Conservation (phyloP, 1,140 invertebrate genomes). For the Mamestra configurata region DNA sequence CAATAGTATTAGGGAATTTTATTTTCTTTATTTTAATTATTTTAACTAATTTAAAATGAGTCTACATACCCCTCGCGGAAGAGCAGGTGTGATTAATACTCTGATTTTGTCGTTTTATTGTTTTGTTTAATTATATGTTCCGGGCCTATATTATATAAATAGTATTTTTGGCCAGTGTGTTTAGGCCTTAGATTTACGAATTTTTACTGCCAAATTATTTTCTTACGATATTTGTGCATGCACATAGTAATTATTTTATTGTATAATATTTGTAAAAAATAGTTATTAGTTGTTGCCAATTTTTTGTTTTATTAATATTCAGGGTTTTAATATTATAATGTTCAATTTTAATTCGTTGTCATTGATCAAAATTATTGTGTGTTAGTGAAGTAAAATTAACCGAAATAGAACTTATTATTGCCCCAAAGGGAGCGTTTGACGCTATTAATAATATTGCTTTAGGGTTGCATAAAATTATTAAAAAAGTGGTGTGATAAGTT, state of each 20-base stretch:
- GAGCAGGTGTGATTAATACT: conserved; percentile 86
- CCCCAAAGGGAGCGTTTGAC: conserved; percentile 87
- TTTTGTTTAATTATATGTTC: conserved; percentile 84
- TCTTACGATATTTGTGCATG: conserved; percentile 87
- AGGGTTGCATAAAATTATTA: conserved; percentile 86
- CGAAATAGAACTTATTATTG: conserved; percentile 83
- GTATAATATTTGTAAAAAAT: conserved; percentile 84
- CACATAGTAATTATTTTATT: conserved; percentile 87
- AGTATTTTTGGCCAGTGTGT: conserved; percentile 86
- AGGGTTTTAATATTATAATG: conserved; percentile 85
- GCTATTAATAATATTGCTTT: conserved; percentile 86
- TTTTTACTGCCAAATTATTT: conserved; percentile 88
- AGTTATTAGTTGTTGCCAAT: conserved; percentile 87
- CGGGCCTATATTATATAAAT: conserved; percentile 84
- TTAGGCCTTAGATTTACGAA: conserved; percentile 87
- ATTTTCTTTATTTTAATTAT: conserved; percentile 87
- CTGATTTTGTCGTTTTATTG: conserved; percentile 83
- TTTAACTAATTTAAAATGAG: conserved; percentile 83
- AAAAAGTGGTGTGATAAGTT: conserved; percentile 88
- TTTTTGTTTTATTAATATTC: conserved; percentile 86
- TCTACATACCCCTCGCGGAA: conserved; percentile 80
- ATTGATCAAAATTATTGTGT: conserved; percentile 88
- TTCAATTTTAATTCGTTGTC: conserved; percentile 86
- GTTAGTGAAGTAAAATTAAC: conserved; percentile 86
- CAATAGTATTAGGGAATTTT: conserved; percentile 88